Conservation (phyloP, 2,797 vertebrate genomes). For the Coregonus suidteri region DNA sequence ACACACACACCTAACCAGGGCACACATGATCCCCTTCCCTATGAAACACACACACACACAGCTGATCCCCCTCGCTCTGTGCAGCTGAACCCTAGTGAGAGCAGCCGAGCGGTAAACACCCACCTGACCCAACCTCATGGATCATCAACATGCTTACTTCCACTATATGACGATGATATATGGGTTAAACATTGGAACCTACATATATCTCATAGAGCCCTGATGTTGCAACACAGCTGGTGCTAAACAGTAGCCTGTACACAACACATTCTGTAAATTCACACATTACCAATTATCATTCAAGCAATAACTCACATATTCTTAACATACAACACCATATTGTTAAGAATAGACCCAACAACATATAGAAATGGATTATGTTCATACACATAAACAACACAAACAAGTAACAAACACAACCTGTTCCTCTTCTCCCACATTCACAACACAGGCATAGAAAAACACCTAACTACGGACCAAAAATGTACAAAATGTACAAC, state of each 20-base stretch:
- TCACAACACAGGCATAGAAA: background rate
- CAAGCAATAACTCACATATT: too few species aligned
- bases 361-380: background rate
- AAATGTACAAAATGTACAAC: background rate
- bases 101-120: background rate
- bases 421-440: background rate
- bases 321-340: background rate
- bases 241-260: background rate
- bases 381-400: background rate
- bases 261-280: too few species aligned
- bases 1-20: background rate
- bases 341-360: background rate
- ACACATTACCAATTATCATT: too few species aligned
- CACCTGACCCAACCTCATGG: background rate
- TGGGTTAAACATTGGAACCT: background rate
- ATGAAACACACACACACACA: slow-evolving; percentile 15
- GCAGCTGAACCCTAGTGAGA: background rate
- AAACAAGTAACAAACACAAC: background rate
- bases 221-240: background rate
- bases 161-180: background rate
- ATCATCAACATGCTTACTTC: background rate
- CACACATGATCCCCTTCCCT: slow-evolving; percentile 10
- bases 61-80: background rate
- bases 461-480: background rate
- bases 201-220: background rate